Evolutionary conservation across 2,113 vertebrate species (phyloP).

Genomic region (Neoarius graeffei): DNA sequence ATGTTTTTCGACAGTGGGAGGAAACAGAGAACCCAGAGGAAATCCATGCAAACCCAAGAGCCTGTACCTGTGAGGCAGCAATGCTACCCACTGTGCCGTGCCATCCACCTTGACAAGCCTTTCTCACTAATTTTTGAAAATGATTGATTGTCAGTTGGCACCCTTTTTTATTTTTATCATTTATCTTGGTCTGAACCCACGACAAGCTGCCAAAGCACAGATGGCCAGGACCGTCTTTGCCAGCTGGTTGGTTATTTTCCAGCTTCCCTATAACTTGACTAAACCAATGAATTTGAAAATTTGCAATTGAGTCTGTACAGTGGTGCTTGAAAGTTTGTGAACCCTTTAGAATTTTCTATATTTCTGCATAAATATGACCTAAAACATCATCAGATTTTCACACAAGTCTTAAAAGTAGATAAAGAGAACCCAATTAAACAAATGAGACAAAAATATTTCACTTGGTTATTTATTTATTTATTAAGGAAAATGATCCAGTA

Average conservation of each 20-base stretch:
- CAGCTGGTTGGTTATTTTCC: not conserved
- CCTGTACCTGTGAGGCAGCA: not conserved
- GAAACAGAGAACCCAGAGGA: not conserved
- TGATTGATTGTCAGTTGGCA: not conserved
- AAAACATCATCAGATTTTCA: too few relatives aligned
- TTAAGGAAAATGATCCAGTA: too few relatives aligned
- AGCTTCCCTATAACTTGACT: not conserved
- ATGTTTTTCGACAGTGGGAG: not conserved
- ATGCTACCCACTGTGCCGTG: not conserved
- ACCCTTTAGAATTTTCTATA: too few relatives aligned
- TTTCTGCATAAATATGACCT: too few relatives aligned
- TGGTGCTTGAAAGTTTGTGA: not conserved
- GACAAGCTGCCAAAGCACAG: not conserved
- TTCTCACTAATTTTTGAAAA: not conserved
- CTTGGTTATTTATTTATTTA: too few relatives aligned
- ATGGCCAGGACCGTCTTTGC: not conserved
- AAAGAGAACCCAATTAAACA: too few relatives aligned
- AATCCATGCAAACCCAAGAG: not conserved
- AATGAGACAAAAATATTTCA: too few relatives aligned
- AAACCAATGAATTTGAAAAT: not conserved
- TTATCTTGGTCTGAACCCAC: not conserved
- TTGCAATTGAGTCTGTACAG: not conserved
- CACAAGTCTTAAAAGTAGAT: too few relatives aligned
- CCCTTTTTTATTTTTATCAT: not conserved
- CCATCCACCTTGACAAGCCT: not conserved